A percentile compares a stretch with the other conserved stretches of the same genome.
Conservation (phyloP, 1,140 invertebrate species). For the Drosophila bocki region DNA sequence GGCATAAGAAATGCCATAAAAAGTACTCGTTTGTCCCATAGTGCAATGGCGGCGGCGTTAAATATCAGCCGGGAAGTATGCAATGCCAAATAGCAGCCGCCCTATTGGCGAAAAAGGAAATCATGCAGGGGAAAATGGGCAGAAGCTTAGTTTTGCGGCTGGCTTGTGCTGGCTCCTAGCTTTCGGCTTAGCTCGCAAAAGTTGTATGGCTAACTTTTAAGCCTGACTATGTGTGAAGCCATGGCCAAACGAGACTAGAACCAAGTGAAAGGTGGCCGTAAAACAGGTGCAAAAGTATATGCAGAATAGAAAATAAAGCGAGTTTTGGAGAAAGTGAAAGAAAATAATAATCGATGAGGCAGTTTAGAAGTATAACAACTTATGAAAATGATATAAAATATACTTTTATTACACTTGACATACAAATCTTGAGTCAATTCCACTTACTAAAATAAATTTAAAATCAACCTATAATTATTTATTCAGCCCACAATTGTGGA, state of each 20-base stretch:
- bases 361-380: neutral
- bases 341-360: constrained; percentile 1
- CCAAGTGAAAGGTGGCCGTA: neutral
- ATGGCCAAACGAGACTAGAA: constrained; percentile 11
- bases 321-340: neutral
- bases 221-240: constrained; percentile 23
- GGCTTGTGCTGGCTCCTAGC: constrained; percentile 21
- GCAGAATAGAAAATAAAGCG: neutral
- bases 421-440: neutral
- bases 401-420: neutral
- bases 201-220: constrained; percentile 56
- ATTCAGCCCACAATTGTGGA: neutral
- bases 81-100: constrained; percentile 31
- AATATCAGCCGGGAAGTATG: constrained; percentile 54
- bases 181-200: constrained; percentile 43
- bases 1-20: too few species aligned
- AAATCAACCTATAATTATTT: neutral
- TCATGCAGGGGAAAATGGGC: constrained; percentile 7
- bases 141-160: constrained; percentile 43
- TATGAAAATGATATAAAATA: neutral
- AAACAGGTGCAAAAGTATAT: neutral
- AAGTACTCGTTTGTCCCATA: too few species aligned
- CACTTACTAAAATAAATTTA: neutral
- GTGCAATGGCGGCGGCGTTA: constrained; percentile 37
- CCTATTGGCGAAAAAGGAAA: constrained; percentile 3